Evolutionary conservation across 2,113 vertebrate species (phyloP), one percentile per base, ranked within the genome.

Genomic region (Rana temporaria): DNA sequence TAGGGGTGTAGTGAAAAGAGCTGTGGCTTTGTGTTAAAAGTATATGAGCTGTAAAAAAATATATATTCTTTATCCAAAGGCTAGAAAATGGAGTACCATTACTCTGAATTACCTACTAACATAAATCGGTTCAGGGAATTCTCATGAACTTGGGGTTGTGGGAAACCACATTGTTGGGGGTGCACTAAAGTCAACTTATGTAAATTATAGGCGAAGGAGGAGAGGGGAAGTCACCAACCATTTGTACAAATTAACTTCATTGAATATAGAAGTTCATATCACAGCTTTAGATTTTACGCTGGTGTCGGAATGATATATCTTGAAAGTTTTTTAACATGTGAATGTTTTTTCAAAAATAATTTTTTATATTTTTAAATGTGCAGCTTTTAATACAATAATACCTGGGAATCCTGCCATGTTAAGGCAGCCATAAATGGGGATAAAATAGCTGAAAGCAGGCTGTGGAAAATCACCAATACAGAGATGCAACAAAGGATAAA

Each of bases 51-150:
- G 38, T 53, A 67, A 78, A 78, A 57, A 78, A 57, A 78, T 84
- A 72, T 62, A 78, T 80, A 48, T 67, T 65, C 16, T 42, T 55
- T 67, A 66, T 65, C 30, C 69, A 57, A 59, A 16, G 18, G 77
- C 71, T 22, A 0, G n/a, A 0, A 34, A 52, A 74, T 42, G 52
- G 74, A 86, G 26, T 4, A 0, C 42, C 56, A 79, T 81, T 55
- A 4, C 56, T 16, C 32, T 73, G 55, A 57, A 65, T 81, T 59
- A 88, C 83, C 85, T 84, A 76, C 74, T 84, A 83, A 78, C 32
- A 82, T 74, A 81, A 84, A 86, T 74, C 84, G 82, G 18, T 22
- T 24, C 7, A 56, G 59, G 55, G 30, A 73, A 78, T 81, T 70
- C 62, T 22, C 18, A 60, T 24, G 67, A 72, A 57, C 71, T 67